Conservation (phyloP, 2,888 invertebrate genomes). For the Augochlorella aurata region DNA sequence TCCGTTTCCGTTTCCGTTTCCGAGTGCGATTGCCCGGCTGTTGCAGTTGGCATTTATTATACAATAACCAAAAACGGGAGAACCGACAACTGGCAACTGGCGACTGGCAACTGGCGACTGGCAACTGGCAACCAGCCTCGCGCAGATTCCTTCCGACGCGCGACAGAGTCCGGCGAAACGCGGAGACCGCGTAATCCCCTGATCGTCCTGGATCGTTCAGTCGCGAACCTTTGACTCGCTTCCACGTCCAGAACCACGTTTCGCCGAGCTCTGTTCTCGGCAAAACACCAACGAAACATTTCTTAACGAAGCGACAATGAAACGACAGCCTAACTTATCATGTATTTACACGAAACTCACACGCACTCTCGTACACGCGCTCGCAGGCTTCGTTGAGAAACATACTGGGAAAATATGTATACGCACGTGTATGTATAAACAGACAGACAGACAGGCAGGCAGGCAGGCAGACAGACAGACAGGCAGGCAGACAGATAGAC, state of each 20-base stretch:
- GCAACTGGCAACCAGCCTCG: neutral
- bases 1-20: neutral
- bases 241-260: neutral
- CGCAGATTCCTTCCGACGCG: neutral
- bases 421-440: slow-evolving; percentile 20
- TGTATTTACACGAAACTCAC: slow-evolving; percentile 60
- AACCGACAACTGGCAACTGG: neutral
- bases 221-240: too few species aligned
- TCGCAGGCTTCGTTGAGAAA: slow-evolving; percentile 17
- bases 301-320: slow-evolving; percentile 44
- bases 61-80: too few species aligned
- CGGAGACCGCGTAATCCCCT: too few species aligned
- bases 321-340: slow-evolving; percentile 39
- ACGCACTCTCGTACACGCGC: slow-evolving; percentile 44
- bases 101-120: too few species aligned
- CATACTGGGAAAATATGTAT: slow-evolving; percentile 3
- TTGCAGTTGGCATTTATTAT: slow-evolving; percentile 23
- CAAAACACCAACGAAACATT: slow-evolving; percentile 2
- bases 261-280: neutral
- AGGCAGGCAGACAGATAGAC: too few species aligned
- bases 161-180: neutral
- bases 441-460: neutral
- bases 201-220: too few species aligned
- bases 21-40: slow-evolving; percentile 19
- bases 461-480: too few species aligned